These are phyloP conservation scores for Procavia capensis DNA, from an alignment of 2,113 vertebrate genomes.

Conservation along the genomic window DNA sequence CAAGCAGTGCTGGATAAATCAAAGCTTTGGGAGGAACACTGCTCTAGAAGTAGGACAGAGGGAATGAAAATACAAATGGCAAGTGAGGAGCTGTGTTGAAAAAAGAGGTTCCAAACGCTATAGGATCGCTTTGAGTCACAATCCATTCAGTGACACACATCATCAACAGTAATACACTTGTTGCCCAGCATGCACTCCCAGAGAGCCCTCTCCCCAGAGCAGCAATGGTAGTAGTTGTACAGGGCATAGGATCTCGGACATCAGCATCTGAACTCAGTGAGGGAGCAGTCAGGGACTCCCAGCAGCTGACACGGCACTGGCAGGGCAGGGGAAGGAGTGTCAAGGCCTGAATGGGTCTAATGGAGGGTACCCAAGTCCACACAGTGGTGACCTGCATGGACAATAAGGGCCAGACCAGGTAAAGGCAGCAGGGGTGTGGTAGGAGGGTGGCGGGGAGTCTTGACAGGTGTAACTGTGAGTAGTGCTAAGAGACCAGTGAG, in stretches of 20 bases:
- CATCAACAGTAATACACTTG: not conserved
- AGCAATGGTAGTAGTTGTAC: not conserved
- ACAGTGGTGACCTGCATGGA: not conserved
- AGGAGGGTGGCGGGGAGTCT: too few species aligned
- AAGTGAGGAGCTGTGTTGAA: not conserved
- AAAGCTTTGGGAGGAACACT: not conserved
- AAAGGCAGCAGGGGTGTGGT: too few species aligned
- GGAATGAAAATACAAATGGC: not conserved
- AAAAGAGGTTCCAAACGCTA: not conserved
- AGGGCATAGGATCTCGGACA: not conserved
- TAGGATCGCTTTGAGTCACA: not conserved
- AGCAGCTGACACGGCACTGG: not conserved
- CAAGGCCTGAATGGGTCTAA: not conserved
- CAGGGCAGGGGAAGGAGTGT: not conserved
- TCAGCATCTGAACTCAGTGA: not conserved
- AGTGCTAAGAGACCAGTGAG: not conserved
- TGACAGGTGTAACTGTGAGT: fast-evolving
- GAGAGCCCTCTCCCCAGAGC: not conserved
- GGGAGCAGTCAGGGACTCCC: not conserved
- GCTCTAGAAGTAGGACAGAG: not conserved
- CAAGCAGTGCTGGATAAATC: not conserved
- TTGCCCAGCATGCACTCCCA: not conserved
- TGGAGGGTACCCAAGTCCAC: not conserved
- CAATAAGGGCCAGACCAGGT: too few species aligned
- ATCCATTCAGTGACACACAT: not conserved